phyloP scores from a whole-genome alignment of 53 echinoderm and acorn worm species.

The Zoroaster sp. region DNA sequence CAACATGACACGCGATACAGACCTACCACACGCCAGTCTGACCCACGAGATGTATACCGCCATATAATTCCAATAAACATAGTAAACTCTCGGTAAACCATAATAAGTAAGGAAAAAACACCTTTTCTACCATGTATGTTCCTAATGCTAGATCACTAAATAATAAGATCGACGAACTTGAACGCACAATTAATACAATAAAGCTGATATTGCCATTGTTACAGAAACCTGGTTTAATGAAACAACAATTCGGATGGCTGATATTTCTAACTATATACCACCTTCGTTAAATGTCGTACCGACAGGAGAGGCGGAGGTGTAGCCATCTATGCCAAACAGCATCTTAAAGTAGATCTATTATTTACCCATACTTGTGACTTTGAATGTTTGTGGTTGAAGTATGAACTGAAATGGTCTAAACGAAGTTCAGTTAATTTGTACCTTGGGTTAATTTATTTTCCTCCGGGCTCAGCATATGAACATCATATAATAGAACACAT shows the following conservation, averaged over 20 bases:
- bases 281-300: not conserved
- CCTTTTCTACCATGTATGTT: not conserved
- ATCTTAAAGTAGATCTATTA: not conserved
- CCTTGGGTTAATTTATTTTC: slow-evolving; percentile 1
- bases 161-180: not conserved
- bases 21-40: not conserved
- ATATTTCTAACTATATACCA: not conserved
- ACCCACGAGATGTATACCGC: not conserved
- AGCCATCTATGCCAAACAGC: not conserved
- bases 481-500: not conserved
- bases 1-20: not conserved
- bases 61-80: not conserved
- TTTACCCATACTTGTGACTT: not conserved
- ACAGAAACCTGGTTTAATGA: not conserved
- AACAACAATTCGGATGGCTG: not conserved
- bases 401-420: not conserved
- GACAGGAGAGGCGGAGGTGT: slow-evolving; percentile 3
- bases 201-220: not conserved
- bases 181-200: not conserved
- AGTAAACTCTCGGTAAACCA: not conserved
- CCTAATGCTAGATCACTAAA: not conserved
- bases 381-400: slow-evolving; percentile 16
- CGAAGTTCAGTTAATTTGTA: not conserved
- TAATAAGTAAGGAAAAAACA: not conserved
- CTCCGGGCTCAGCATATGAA: not conserved